Conservation (phyloP, 2,113 vertebrate genomes). For the Saguinus midas region DNA sequence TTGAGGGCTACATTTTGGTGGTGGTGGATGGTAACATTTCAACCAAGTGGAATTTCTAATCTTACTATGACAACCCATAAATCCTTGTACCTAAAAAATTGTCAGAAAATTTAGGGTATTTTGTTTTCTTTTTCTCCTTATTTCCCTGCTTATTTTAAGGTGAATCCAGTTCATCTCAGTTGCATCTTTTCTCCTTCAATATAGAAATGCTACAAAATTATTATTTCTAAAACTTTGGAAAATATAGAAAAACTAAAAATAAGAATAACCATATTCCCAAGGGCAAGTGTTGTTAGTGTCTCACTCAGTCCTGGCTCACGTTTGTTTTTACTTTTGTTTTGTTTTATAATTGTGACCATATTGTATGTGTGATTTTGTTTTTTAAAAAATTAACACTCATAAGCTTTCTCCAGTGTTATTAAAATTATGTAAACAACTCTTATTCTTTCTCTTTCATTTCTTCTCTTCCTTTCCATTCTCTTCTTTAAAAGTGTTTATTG, state of each 20-base stretch:
- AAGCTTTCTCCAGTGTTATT: not conserved
- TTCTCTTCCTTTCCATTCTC: not conserved
- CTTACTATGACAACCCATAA: not conserved
- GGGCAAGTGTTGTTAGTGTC: not conserved
- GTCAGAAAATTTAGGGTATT: not conserved
- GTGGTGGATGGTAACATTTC: not conserved
- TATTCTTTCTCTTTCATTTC: not conserved
- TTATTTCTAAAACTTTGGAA: constrained; percentile 42
- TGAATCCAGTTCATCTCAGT: not conserved
- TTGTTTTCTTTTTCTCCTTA: not conserved
- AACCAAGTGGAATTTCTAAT: constrained; percentile 17
- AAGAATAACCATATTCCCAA: not conserved
- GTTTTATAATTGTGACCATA: not conserved
- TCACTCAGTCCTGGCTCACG: not conserved
- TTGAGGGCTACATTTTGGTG: not conserved
- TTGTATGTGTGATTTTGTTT: not conserved
- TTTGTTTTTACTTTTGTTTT: not conserved
- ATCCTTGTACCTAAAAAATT: not conserved
- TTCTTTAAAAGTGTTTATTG: not conserved
- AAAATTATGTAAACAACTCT: constrained; percentile 18
- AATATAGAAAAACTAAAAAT: constrained; percentile 29
- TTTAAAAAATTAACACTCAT: not conserved
- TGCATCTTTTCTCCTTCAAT: not conserved
- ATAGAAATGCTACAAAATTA: not conserved
- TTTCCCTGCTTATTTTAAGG: constrained; percentile 33